These are phyloP conservation scores for Ageneiosus marmoratus DNA, from an alignment of 2,113 vertebrate genomes.

Conservation along the genomic window DNA sequence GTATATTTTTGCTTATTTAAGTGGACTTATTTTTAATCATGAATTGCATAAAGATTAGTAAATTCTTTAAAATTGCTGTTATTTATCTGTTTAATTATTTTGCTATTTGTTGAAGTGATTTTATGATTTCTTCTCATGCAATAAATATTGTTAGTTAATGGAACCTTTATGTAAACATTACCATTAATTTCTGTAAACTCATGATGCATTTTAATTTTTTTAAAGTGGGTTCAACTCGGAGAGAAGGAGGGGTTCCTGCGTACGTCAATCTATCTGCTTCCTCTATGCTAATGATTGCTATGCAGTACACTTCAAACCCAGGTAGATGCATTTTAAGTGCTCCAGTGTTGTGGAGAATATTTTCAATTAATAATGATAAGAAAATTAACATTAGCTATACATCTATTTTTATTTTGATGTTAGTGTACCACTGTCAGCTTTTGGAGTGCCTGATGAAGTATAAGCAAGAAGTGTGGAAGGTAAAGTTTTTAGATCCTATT, in stretches of 20 bases:
- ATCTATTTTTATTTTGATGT: slow-evolving; percentile 44
- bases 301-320: slow-evolving; percentile 98
- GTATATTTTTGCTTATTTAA: not conserved
- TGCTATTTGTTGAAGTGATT: not conserved
- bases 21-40: not conserved
- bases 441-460: slow-evolving; percentile 99
- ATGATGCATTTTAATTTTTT: slow-evolving; percentile 30
- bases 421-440: slow-evolving; percentile 98
- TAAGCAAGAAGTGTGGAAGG: slow-evolving; percentile 99
- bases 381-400: not conserved
- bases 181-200: not conserved
- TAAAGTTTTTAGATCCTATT: slow-evolving; percentile 64
- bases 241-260: slow-evolving; percentile 88
- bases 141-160: not conserved
- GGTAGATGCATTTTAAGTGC: slow-evolving; percentile 69
- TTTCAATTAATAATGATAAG: not conserved
- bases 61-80: not conserved
- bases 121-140: not conserved
- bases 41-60: not conserved
- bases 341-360: not conserved
- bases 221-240: slow-evolving; percentile 93
- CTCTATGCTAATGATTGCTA: slow-evolving; percentile 99
- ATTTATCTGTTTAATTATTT: not conserved
- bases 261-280: slow-evolving; percentile 97
- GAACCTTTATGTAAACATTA: not conserved